Evolutionary conservation across 2,888 invertebrate species (phyloP).

Genomic region (Gasteruption jaculator): DNA sequence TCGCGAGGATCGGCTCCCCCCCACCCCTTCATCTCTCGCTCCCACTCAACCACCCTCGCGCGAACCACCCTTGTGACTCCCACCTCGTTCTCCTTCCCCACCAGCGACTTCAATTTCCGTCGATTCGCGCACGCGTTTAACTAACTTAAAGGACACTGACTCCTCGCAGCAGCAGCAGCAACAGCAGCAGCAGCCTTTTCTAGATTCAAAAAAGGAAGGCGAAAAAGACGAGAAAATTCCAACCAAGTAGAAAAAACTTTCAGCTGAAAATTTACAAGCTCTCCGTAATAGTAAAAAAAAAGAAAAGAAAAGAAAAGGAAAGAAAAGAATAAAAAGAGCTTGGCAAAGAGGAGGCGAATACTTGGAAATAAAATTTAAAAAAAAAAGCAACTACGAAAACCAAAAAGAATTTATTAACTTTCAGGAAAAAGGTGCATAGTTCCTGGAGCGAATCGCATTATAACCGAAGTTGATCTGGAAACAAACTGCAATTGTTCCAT

Average conservation of each 20-base stretch:
- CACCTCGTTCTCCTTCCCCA: slow-evolving; percentile 1
- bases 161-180: slow-evolving; percentile 23
- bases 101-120: slow-evolving; percentile 26
- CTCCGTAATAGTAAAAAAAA: slow-evolving; percentile 10
- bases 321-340: slow-evolving; percentile 2
- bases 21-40: slow-evolving; percentile 2
- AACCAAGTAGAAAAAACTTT: not conserved
- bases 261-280: no score
- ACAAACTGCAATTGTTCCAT: no score
- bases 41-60: slow-evolving; percentile 20
- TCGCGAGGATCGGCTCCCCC: slow-evolving; percentile 15
- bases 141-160: slow-evolving; percentile 48
- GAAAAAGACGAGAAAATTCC: slow-evolving; percentile 17
- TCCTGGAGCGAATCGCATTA: no score
- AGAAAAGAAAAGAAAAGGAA: slow-evolving; percentile 8
- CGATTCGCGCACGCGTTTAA: slow-evolving; percentile 38
- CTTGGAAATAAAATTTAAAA: no score
- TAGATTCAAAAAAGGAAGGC: slow-evolving; percentile 4
- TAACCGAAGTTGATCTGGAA: no score
- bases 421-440: no score
- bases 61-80: slow-evolving; percentile 6
- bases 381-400: no score
- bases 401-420: no score
- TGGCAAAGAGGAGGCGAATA: slow-evolving; percentile 4
- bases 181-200: slow-evolving; percentile 1